Evolutionary conservation across 2,888 invertebrate genomes (phyloP), one percentile per base, ranked within the genome.

Genomic region (Tromatobia lineatoria): DNA sequence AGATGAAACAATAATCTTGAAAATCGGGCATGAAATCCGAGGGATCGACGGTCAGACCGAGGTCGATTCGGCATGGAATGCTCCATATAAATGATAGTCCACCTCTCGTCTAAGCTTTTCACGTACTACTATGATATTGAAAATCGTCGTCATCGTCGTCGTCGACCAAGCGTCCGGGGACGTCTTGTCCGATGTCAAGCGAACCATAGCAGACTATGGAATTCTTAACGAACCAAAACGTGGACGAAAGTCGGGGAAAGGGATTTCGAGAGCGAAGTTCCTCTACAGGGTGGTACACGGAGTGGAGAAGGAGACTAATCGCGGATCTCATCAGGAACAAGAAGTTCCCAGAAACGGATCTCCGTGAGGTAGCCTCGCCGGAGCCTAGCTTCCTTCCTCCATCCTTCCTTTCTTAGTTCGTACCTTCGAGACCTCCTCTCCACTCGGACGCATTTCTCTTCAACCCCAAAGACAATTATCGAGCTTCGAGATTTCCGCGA

Each of bases 291-390:
- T 52, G 20, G 70, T 45, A 70, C 61, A 57, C 38, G 38, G 10
- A 38, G 66, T 67, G 45, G 66, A 78, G 73, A 78, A 78, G 82
- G 82, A 83, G 82, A 61, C 77, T 83, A 80, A 83, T 85, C 81
- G 83, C 73, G 82, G 82, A 87, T 86, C 82, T 87, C 85, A 86
- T 88, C 86, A 86, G 74, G 73, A 86, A 82, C 69, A 79, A 85
- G 81, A 86, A 81, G 74, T 87, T 86, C 80, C 50, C 82, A 34
- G 78, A 69, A 82, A 82, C 47, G 73, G 70, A 78, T 73, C 77
- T 82, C 77, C 77, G 66, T 50, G 71, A 42, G 76, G 66, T 73
- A 47, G 57, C 25, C 73, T 73, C 73, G 59, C 23, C 29, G 57
- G 77, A 54, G 73, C 73, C 71, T 75, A 45, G 59, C 67, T 75